Base-by-base conservation (phyloP, 2,888 invertebrate species). In the Junonia oenone region DNA sequence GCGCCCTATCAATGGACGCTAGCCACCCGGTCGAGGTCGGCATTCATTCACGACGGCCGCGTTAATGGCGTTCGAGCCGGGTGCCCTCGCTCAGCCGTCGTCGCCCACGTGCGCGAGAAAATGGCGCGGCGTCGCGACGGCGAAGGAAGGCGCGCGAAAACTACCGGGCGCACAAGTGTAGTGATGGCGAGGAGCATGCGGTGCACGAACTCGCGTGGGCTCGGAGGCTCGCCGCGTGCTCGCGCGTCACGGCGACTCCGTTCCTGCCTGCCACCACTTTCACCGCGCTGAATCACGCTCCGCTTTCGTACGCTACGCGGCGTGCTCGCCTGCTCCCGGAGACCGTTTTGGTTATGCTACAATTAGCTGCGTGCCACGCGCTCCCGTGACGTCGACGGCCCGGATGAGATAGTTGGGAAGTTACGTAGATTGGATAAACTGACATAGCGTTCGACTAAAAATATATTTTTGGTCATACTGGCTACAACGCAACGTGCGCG, bases 51-150 rank as follows among this genome's bases (percentile, higher is more conserved):
- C 88, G 87, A 81, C 87, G 82, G 75, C 75, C 76, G 81, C 75
- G 81, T 82, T 88, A 88, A 87, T 90, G 88, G 87, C 84, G 81
- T 72, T 78, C 74, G 73, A 73, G 77, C 76, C 77, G 76, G 75
- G 81, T 80, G 88, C 81, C 83, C 81, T 83, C 82, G 78, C 64
- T 76, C 69, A 71, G 76, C 72, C 75, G 76, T 62, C 72, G 80
- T 82, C 88, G 88, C 89, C 89, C 88, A 88, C 89, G 87, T 89
- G 89, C 89, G 89, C 89, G 83, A 72, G 87, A 81, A 88, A 88
- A 87, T 88, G 88, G 89, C 89, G 89, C 88, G 87, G 81, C 83
- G 83, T 83, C 84, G 85, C 81, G 82, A 78, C 83, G 83, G 66
- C 74, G 68, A 78, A 83, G 81, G 82, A 75, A 88, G 80, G 83